These are phyloP conservation scores for Melanaphis sacchari DNA, from an alignment of 1,140 invertebrate species.

Conservation along the genomic window DNA sequence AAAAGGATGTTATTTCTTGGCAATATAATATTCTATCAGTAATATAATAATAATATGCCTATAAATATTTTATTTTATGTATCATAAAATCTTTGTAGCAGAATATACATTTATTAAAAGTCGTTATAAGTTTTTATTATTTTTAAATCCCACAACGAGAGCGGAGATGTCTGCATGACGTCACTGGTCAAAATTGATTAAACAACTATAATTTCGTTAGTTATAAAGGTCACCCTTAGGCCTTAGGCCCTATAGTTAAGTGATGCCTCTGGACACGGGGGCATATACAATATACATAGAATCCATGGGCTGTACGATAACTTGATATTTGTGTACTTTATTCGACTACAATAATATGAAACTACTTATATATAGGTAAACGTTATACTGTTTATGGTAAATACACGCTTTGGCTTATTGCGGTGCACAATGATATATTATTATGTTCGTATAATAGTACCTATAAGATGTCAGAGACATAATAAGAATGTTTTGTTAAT, in stretches of 20 bases:
- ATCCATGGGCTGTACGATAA: neutral
- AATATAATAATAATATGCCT: neutral
- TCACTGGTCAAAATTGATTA: neutral
- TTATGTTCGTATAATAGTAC: neutral
- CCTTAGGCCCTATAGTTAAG: neutral
- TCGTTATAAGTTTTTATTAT: neutral
- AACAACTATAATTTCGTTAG: neutral
- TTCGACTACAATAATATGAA: neutral
- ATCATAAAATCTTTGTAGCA: neutral
- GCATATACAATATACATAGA: neutral
- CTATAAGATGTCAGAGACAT: neutral
- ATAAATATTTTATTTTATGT: slow-evolving; percentile 8
- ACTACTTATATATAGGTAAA: neutral
- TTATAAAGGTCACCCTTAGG: neutral
- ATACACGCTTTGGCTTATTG: neutral
- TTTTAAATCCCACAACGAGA: neutral
- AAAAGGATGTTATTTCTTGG: neutral
- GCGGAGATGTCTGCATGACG: neutral
- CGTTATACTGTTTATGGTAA: neutral
- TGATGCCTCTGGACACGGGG: neutral
- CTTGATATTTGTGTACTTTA: neutral
- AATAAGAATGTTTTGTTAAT: neutral
- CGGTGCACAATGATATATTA: neutral
- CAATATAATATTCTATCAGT: neutral
- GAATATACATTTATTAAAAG: neutral